Evolutionary conservation across 2,113 vertebrate genomes (phyloP).

Genomic region (Actinemys pallida): DNA sequence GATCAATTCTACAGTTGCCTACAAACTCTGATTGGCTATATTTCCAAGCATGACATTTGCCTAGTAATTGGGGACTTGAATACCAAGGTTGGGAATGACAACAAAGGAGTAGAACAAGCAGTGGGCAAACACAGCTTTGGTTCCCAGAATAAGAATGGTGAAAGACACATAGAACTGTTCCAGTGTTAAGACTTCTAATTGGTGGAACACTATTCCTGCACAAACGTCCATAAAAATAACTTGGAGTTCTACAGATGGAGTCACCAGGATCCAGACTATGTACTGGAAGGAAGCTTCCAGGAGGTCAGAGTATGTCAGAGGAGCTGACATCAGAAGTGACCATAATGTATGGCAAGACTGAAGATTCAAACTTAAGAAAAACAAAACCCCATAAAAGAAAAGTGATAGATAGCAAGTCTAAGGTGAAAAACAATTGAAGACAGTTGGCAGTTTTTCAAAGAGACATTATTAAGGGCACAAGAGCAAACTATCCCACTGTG

Average conservation of each 20-base stretch:
- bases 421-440: no score
- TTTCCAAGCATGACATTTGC: neutral
- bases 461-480: no score
- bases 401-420: no score
- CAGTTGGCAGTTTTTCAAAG: no score
- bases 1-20: neutral
- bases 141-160: neutral
- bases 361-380: neutral
- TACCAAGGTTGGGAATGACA: neutral
- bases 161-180: neutral
- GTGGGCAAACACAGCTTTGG: neutral
- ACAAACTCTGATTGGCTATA: fast-evolving
- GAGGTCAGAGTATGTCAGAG: neutral
- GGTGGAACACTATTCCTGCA: neutral
- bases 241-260: neutral
- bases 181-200: neutral
- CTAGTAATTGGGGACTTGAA: neutral
- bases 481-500: no score
- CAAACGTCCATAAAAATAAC: neutral
- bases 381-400: neutral
- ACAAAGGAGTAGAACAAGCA: neutral
- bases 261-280: neutral
- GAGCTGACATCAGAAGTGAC: neutral
- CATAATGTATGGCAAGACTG: neutral
- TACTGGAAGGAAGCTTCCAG: neutral